These are phyloP conservation scores for Xenopus tropicalis DNA, from an alignment of 2,113 vertebrate genomes.

Conservation along the genomic window DNA sequence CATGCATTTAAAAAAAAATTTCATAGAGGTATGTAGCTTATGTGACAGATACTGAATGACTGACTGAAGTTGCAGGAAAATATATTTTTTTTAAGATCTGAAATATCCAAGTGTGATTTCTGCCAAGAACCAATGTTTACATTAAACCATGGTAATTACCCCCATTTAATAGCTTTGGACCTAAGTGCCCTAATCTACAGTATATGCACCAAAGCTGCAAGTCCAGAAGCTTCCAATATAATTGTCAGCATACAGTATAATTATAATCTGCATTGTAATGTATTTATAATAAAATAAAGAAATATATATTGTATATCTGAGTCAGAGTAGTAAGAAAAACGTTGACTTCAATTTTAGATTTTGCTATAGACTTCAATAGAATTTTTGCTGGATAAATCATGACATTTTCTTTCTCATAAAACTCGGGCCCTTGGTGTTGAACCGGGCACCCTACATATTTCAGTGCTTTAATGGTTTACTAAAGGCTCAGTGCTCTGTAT, in stretches of 20 bases:
- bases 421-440: no score
- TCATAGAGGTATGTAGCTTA: background rate
- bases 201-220: background rate
- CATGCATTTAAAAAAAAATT: background rate
- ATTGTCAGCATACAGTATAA: background rate
- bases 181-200: background rate
- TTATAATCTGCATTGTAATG: background rate
- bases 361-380: no score
- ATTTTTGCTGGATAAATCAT: no score
- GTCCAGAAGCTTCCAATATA: background rate
- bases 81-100: background rate
- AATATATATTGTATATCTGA: background rate
- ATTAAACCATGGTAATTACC: background rate
- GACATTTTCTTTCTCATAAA: no score
- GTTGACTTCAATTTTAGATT: no score
- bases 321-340: background rate
- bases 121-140: background rate
- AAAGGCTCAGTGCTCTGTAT: no score
- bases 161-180: slow-evolving; percentile 1
- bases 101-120: background rate
- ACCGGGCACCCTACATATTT: no score
- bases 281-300: background rate
- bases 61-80: background rate
- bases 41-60: background rate
- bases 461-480: no score